Evolutionary conservation across 2,113 vertebrate species (phyloP), one percentile per base, ranked within the genome.

Genomic region (Megatriorchis doriae): DNA sequence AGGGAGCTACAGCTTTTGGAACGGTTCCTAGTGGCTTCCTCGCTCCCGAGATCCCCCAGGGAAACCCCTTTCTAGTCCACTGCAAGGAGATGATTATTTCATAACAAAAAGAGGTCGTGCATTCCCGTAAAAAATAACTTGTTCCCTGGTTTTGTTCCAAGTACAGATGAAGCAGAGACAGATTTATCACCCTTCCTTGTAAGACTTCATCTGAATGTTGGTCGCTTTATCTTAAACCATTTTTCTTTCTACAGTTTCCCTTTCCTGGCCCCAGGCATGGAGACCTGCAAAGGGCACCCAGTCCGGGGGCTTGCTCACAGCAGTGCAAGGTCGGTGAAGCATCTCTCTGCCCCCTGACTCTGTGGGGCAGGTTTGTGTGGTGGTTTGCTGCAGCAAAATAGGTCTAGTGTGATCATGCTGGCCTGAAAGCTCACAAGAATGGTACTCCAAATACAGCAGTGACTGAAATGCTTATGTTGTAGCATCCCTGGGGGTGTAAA

Each of bases 151-250:
- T 94, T 82, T 7, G 0, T 82, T 92, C 93, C 92, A 96, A 90
- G 88, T 38, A 45, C 50, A 90, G 74, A 87, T 80, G 84, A 90
- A 94, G 48, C 40, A 66, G 25, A 89, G 81, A 67, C 34, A 95
- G 73, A 87, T 96, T 93, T 91, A 93, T 91, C 40, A 74, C 1
- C 0, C 38, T 47, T 71, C 40, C 13, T 71, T 81, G 16, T 53
- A 81, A 91, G 42, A 63, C 23, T 92, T 86, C 22, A 26, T 74
- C 59, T 86, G 43, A 70, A 55, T 0, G 1, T 15, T 36, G 62
- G 31, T 58, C 36, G 43, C 47, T 82, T 87, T 19, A 53, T 79
- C 61, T 79, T 47, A 68, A 87, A 47, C 23, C 32, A 19, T 92
- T 91, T 97, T 79, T 85, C 47, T 80, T 87, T 59, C 40, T 68